phyloP scores from a whole-genome alignment of 2,888 invertebrate genomes.

The Drosophila hamatofila region DNA sequence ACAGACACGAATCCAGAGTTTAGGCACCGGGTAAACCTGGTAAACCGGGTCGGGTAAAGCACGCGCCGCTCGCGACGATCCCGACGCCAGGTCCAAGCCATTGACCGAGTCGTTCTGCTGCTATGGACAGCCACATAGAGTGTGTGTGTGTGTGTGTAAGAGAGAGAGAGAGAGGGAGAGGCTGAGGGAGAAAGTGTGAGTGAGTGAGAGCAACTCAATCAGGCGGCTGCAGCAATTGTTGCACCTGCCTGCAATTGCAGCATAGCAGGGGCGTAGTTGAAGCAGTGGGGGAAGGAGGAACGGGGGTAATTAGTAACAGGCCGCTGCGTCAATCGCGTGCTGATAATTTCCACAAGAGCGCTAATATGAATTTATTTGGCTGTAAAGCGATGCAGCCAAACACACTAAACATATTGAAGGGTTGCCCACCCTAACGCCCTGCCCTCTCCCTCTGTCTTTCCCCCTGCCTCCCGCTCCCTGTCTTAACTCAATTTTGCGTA shows the following conservation, averaged over 20 bases:
- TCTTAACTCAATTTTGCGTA: conserved; percentile 64
- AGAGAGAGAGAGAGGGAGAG: not conserved
- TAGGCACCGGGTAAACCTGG: conserved; percentile 9
- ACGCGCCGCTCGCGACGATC: conserved; percentile 73
- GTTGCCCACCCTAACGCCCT: conserved; percentile 4
- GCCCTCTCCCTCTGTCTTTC: not conserved
- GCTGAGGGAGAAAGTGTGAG: not conserved
- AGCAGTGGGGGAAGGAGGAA: conserved; percentile 1
- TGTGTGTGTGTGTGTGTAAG: not conserved
- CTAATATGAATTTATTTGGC: conserved; percentile 64
- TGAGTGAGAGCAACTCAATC: conserved; percentile 67
- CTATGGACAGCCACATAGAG: conserved; percentile 3
- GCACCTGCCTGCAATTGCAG: conserved; percentile 67
- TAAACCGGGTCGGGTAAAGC: conserved; percentile 62
- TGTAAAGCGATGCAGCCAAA: conserved; percentile 29
- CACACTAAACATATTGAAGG: conserved; percentile 14
- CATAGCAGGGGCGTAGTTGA: conserved; percentile 29
- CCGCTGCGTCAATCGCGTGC: conserved; percentile 76
- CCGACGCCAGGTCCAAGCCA: conserved; percentile 50
- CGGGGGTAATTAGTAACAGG: conserved; percentile 74
- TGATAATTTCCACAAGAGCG: conserved; percentile 64
- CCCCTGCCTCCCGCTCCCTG: not conserved
- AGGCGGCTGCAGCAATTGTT: conserved; percentile 59
- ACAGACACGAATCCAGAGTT: conserved; percentile 59
- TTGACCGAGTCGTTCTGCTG: conserved; percentile 65